Percentiles rank a stretch among this genome's conserved stretches.
Conservation (phyloP, 2,888 invertebrate species). For the Archips crataeganus region DNA sequence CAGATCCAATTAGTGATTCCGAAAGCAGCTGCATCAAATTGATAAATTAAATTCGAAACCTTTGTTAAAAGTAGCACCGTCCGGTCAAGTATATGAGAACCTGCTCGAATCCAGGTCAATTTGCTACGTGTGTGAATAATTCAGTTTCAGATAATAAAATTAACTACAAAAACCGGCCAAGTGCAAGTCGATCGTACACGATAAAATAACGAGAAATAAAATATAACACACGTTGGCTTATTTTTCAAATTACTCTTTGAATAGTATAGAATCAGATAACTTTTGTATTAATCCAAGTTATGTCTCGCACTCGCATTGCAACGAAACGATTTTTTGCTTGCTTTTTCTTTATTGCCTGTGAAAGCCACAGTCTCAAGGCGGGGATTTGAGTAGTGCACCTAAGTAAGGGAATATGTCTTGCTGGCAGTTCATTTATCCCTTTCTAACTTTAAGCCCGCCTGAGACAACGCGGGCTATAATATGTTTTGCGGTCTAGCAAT, state of each 20-base stretch:
- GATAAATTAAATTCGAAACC: neutral
- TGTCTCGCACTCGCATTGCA: neutral
- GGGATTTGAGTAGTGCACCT: conserved; percentile 44
- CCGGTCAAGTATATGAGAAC: conserved; percentile 4
- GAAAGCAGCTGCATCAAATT: neutral
- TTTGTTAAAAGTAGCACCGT: neutral
- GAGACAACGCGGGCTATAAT: conserved; percentile 38
- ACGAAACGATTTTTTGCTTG: neutral
- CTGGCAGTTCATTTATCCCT: conserved; percentile 57
- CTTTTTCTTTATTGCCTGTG: conserved; percentile 5
- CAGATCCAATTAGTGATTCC: neutral
- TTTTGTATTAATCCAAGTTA: neutral
- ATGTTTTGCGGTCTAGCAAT: conserved; percentile 24
- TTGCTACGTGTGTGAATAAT: conserved; percentile 2
- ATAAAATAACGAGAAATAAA: no score
- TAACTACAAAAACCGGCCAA: neutral
- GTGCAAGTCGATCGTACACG: no score
- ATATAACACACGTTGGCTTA: no score
- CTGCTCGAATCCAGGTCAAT: conserved; percentile 20
- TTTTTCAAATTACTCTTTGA: no score
- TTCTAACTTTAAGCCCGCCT: conserved; percentile 48
- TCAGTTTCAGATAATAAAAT: conserved; percentile 11
- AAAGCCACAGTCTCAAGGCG: conserved; percentile 22
- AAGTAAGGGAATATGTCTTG: conserved; percentile 55
- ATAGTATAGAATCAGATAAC: no score